A percentile compares a stretch with the other conserved stretches of the same genome.
Conservation (phyloP, 2,888 invertebrate species). For the Myathropa florea region DNA sequence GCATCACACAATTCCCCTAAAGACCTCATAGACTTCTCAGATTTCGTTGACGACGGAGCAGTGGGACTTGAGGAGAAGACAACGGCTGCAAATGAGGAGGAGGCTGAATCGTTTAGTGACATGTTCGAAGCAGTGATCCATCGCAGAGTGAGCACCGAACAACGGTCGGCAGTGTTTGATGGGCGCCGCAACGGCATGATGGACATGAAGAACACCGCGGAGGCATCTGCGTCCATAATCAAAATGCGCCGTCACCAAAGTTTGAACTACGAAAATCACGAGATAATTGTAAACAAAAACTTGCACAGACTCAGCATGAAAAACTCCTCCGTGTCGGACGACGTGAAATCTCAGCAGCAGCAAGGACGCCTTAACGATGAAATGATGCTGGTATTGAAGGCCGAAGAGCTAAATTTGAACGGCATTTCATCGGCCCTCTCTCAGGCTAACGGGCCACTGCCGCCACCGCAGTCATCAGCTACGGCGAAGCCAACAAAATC, state of each 20-base stretch:
- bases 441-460: slow-evolving; percentile 14
- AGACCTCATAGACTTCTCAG: slow-evolving; percentile 79
- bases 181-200: slow-evolving; percentile 80
- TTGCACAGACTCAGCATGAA: slow-evolving; percentile 73
- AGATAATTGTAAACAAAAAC: slow-evolving; percentile 76
- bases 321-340: slow-evolving; percentile 68
- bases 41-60: slow-evolving; percentile 76
- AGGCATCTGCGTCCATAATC: slow-evolving; percentile 49
- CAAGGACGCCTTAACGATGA: slow-evolving; percentile 72
- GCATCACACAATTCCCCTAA: slow-evolving; percentile 60
- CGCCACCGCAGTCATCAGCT: slow-evolving; percentile 17
- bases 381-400: slow-evolving; percentile 76
- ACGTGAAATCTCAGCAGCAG: slow-evolving; percentile 70
- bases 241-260: slow-evolving; percentile 78
- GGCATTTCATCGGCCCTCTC: slow-evolving; percentile 31
- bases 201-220: slow-evolving; percentile 72
- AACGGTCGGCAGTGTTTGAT: slow-evolving; percentile 78
- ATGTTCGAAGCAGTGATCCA: slow-evolving; percentile 75
- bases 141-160: slow-evolving; percentile 77
- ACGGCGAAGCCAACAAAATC: slow-evolving; percentile 82
- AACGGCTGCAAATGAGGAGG: slow-evolving; percentile 33
- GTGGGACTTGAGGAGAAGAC: slow-evolving; percentile 57
- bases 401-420: slow-evolving; percentile 76
- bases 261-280: slow-evolving; percentile 80
- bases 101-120: slow-evolving; percentile 70